Evolutionary conservation across 2,113 vertebrate species (phyloP).

Genomic region (Tursiops truncatus): DNA sequence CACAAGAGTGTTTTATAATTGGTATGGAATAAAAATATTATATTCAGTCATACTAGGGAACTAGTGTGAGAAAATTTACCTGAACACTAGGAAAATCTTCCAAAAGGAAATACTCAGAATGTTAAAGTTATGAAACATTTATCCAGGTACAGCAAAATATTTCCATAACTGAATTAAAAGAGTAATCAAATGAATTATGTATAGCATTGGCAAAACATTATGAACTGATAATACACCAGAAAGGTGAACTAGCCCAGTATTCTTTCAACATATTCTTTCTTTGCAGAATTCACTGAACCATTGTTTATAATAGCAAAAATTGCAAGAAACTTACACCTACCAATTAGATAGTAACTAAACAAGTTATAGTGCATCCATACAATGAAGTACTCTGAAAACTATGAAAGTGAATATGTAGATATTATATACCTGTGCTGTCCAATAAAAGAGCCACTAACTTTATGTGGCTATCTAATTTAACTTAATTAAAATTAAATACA

Average conservation of each 20-base stretch:
- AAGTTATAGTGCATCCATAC: not conserved
- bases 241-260: not conserved
- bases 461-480: not conserved
- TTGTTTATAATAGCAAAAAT: not conserved
- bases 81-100: not conserved
- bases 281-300: not conserved
- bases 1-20: not conserved
- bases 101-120: not conserved
- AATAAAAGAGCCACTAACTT: not conserved
- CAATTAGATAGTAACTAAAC: not conserved
- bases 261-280: not conserved
- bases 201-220: not conserved
- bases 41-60: not conserved
- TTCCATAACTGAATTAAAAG: not conserved
- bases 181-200: not conserved
- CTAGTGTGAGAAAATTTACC: not conserved
- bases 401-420: not conserved
- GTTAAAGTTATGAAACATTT: not conserved
- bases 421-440: not conserved
- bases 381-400: not conserved
- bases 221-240: not conserved
- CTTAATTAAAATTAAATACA: not conserved
- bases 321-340: not conserved
- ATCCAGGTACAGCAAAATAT: not conserved
- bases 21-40: not conserved